Evolutionary conservation across 2,888 invertebrate genomes (phyloP), one percentile per base, ranked within the genome.

Genomic region (Cheilosia urbana): DNA sequence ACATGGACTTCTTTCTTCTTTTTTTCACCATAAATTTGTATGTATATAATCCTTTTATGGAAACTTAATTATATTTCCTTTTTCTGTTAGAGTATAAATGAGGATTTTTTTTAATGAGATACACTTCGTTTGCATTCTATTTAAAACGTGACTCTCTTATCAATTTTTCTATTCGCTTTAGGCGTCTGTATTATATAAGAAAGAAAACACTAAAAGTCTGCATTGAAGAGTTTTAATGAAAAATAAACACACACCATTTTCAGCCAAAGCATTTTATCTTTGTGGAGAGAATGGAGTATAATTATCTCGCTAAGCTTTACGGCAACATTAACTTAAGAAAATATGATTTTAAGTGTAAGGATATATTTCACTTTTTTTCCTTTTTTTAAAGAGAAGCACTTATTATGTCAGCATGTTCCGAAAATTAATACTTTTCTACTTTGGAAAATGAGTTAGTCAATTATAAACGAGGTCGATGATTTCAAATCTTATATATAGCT

Each of bases 141-240:
- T 84, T 76, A 68, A 84, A 71, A 76, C 75, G 84, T 80, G 84
- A 84, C 84, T 76, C 60, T 66, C 71, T 79, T 79, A 75, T 75
- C 68, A 81, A 81, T 76, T 63, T 76, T 62, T 47, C 57, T 63
- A 69, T 69, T 69, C 63, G 76, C 81, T 45, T 63, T 49, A 58
- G 76, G 81, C 69, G 62, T 47, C 60, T 68, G 75, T 68, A 62
- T 68, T 68, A 73, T 60, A 71, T 37, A 57, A 51, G 63, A 69
- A 62, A 65, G 58, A 65, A 65, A 63, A 53, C 73, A 63, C 40
- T 68, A 42, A 68, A 69, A 58, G 62, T 57, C 68, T 69, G 55
- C 69, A 58, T 63, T 81, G 69, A 81, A 69, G 69, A 76, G 79
- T 63, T 81, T 81, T 81, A 81, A 75, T 81, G 75, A 63, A 76